Base-by-base conservation (phyloP, 2,113 vertebrate genomes). In the Andinoacara biseriatus region DNA sequence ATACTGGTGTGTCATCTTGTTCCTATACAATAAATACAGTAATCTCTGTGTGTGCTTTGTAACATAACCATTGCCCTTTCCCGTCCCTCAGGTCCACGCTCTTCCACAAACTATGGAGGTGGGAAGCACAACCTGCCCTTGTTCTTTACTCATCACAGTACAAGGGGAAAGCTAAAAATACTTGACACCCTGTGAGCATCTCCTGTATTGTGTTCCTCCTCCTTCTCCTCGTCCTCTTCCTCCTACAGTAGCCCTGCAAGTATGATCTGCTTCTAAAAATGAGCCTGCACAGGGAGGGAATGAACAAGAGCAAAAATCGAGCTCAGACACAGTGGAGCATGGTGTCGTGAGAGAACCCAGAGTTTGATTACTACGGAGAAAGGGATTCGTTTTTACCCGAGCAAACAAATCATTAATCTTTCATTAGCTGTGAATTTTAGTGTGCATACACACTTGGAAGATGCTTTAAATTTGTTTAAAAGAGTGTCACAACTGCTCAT, bases 161-260 rank as follows among this genome's bases (percentile, higher is more conserved):
- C 63, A 89, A 90, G 86, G 87, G 82, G 69, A 91, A 84, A 80
- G 86, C 90, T 92, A 93, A 93, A 94, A 91, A 94, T 94, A 94
- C 81, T 74, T 61, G 11, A 89, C 90, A 90, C 93, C 84, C 88
- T 59, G 84, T 84, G 81, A 89, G 87, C 90, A 92, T 90, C 91
- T 90, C 87, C 80, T 91, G 82, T 85, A 82, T 58, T 74, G 79
- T 89, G 74, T 85, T 89, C 87, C 56, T 92, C 84, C 90, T 89
- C 89, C 82, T 89, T 59, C 62, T 76, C 82, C 60, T 74, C 29
- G 1, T 91, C 81, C 83, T 87, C 82, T 56, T 88, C 89, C 91
- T 91, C 88, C 92, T 88, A 91, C 87, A 84, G 81, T 57, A 76
- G 62, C 38, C 78, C 72, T 87, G 85, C 78, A 84, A 88, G 81